phyloP scores from a whole-genome alignment of 2,888 invertebrate genomes.

The Acanthopleura granulata region DNA sequence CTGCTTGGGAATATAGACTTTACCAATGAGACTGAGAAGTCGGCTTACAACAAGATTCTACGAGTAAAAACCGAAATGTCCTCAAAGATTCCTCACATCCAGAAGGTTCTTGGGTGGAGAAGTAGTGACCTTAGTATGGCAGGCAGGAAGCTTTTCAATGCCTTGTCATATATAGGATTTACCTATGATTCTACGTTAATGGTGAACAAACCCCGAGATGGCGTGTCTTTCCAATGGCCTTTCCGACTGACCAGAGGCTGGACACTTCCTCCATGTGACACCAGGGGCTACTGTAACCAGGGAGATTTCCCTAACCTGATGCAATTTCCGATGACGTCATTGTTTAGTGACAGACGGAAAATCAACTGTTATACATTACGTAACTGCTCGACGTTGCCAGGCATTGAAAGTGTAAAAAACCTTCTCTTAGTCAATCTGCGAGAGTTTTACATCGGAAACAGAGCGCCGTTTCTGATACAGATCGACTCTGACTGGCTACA shows the following conservation, averaged over 20 bases:
- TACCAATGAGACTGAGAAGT: not conserved
- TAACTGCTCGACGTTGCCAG: not conserved
- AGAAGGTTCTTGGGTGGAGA: not conserved
- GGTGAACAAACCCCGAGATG: not conserved
- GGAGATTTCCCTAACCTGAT: conserved; percentile 7
- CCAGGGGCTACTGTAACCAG: not conserved
- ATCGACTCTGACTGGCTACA: not conserved
- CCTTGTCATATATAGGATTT: not conserved
- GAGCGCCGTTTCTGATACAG: not conserved
- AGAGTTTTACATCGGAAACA: not conserved
- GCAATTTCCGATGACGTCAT: conserved; percentile 15
- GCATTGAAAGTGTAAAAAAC: not conserved
- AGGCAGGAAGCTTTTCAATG: not conserved
- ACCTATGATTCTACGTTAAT: conserved; percentile 2
- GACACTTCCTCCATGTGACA: not conserved
- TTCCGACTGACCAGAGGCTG: not conserved
- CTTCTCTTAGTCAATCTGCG: not conserved
- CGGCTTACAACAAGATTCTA: not conserved
- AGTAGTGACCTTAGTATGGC: not conserved
- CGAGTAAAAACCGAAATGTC: not conserved
- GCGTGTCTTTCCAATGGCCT: conserved; percentile 5
- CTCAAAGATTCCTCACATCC: not conserved
- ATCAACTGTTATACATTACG: not conserved
- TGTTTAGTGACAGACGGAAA: not conserved
- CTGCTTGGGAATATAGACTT: not conserved